Base-by-base conservation (phyloP, 2,113 vertebrate genomes). In the Pangasianodon hypophthalmus region DNA sequence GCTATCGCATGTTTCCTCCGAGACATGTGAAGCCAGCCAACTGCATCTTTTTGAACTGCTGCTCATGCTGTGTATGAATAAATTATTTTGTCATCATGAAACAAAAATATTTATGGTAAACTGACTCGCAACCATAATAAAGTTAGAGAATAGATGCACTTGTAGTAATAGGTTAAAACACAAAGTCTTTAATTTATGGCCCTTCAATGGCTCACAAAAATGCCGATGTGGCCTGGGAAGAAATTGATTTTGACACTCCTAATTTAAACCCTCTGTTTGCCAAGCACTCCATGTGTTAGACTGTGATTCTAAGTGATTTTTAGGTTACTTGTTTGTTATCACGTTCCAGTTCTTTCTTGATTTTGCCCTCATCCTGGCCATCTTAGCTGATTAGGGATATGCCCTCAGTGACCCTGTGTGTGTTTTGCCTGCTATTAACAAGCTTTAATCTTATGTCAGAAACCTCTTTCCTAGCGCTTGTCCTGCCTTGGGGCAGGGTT, bases 381-480 rank as follows among this genome's bases (percentile, higher is more conserved):
- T 56, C n/a, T 82, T 82, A 52, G n/a, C 80, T 82, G 80, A 82
- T 82, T 82, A 82, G 1, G 18, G 80, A 56, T 56, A 82, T 82
- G 32, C 7, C 50, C 80, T 54, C 7, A 82, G 5, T 54, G 29
- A 32, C 79, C 48, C 26, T 81, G 48, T 18, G 50, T 81, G 79
- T 32, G 50, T 81, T 80, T 80, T 80, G 37, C 18, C 18, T 26
- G 44, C 73, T 75, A 48, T 48, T 48, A 46, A 26, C 73, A 77
- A 81, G 29, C 48, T 54, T 81, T 54, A 54, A 81, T 80, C 77
- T 52, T 80, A 10, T 48, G 29, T 32, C 24, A n/a, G 46, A 80
- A 29, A 29, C 26, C 29, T 81, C 26, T 80, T 11, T 81, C 24
- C 29, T n/a, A 46, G 46, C 6, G 46, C 0, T 6, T 46, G 46